A percentile compares a stretch with the other conserved stretches of the same genome.
These are phyloP conservation scores for Trachymyrmex cornetzi DNA, from an alignment of 1,140 invertebrate species.

Conservation along the genomic window DNA sequence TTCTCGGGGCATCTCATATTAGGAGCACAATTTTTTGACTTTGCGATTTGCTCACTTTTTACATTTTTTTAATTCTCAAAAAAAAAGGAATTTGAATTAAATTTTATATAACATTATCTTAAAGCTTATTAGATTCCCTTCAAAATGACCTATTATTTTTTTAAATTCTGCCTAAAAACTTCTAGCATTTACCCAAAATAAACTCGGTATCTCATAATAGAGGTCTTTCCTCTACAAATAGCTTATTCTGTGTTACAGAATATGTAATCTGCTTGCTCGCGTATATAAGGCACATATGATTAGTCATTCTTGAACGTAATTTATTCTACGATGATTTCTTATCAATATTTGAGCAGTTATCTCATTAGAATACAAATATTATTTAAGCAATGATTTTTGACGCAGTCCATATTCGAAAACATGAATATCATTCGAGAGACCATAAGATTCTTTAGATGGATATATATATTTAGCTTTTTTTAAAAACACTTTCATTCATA, in stretches of 20 bases:
- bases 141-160: too few relatives aligned
- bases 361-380: constrained; percentile 13
- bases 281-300: constrained; percentile 28
- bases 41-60: too few relatives aligned
- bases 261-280: neutral
- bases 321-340: neutral
- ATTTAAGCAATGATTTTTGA: constrained; percentile 9
- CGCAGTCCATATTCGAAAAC: neutral
- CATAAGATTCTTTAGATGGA: neutral
- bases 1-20: too few relatives aligned
- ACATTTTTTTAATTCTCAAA: too few relatives aligned
- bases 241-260: constrained; percentile 4
- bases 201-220: too few relatives aligned
- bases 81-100: too few relatives aligned
- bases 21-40: too few relatives aligned
- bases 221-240: too few relatives aligned
- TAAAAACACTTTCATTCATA: neutral
- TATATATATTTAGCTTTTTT: neutral
- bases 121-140: too few relatives aligned
- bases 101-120: too few relatives aligned
- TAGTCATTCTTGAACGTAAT: constrained; percentile 14
- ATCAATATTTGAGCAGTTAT: constrained; percentile 20
- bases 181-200: too few relatives aligned
- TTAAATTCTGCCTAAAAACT: too few relatives aligned
- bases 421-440: neutral